Evolutionary conservation across 2,888 invertebrate genomes (phyloP).

Genomic region (Kryphioiulus occultus): DNA sequence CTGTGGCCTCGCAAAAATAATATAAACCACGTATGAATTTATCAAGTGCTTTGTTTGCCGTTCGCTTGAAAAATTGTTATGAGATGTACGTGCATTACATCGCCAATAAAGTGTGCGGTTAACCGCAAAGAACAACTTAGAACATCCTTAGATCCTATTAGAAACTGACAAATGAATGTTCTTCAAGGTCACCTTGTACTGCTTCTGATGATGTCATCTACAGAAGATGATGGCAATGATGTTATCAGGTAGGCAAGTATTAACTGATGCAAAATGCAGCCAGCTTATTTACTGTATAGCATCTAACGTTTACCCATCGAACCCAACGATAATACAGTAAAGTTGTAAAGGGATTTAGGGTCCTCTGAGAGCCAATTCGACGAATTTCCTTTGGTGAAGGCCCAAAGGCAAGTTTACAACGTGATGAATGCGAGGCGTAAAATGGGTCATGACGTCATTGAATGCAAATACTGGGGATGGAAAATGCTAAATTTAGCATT

Average conservation of each 20-base stretch:
- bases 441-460: background rate
- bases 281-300: background rate
- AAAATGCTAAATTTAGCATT: background rate
- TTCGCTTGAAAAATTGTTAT: background rate
- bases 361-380: background rate
- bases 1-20: background rate
- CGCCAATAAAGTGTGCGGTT: background rate
- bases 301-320: background rate
- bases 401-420: background rate
- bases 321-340: background rate
- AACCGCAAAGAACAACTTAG: background rate
- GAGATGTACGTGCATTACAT: conserved; percentile 3
- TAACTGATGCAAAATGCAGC: background rate
- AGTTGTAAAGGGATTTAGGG: conserved; percentile 1
- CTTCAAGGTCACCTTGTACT: background rate
- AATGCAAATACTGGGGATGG: background rate
- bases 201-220: background rate
- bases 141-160: background rate
- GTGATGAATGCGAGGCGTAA: background rate
- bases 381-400: background rate
- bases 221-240: background rate
- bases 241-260: background rate
- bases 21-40: conserved; percentile 23
- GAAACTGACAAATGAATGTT: background rate
- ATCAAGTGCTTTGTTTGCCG: conserved; percentile 8